Evolutionary conservation across 1,140 invertebrate species (phyloP), one percentile per base, ranked within the genome.

Genomic region (Oryzaephilus surinamensis): DNA sequence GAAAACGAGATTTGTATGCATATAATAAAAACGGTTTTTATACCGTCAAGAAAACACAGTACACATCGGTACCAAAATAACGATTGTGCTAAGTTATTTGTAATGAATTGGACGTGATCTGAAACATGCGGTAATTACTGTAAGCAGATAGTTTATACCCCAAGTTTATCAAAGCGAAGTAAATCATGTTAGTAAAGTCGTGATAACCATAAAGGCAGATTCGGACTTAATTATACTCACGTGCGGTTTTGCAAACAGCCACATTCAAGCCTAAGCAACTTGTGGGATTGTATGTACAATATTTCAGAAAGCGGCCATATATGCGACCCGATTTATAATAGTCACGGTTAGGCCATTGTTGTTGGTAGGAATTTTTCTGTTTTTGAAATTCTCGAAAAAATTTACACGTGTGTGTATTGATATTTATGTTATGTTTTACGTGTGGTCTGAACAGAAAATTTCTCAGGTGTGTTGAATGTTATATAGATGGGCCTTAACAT

Each of bases 141-240:
- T 35, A 42, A 42, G 26, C 33, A 38, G 36, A 38, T 38, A 38
- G 36, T 31, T 42, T 42, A 31, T 29, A 35, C 19, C 23, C 41
- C 35, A 24, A 46, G 45, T 55, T 55, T 52, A 55, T 52, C 52
- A 55, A 55, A 55, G 50, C 31, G 39, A 48, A 42, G 43, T 55
- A 55, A 51, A 55, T 53, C 53, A 49, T 42, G 40, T 44, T 38
- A 42, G 39, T 43, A 38, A 46, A 47, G 51, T 55, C 53, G 53
- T 55, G 53, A 53, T 51, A 51, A 50, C 51, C 53, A 55, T 55
- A 55, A 50, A 51, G 48, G 46, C 46, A 44, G 47, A 38, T 51
- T 53, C 42, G 40, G 44, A 55, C 49, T 55, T 55, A 55, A 55
- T 55, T 55, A 55, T 46, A 27, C 31, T 55, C 50, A 55, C 53